Base-by-base conservation (phyloP, 2,888 invertebrate species). In the Cephus sareptanus region DNA sequence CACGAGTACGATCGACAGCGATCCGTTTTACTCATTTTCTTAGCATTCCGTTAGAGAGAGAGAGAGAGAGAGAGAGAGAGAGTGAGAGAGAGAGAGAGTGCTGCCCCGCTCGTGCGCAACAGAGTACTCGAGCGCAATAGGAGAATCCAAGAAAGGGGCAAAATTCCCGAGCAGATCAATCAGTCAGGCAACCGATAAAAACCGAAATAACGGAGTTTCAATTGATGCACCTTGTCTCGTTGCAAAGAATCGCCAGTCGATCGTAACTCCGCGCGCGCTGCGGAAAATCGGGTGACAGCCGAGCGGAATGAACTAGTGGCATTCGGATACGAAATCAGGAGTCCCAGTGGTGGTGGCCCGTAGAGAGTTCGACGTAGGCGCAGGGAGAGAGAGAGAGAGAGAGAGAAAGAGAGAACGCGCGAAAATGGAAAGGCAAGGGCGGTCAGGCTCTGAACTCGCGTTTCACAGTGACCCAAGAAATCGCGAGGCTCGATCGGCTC, bases 211-310 rank as follows among this genome's bases (percentile, higher is more conserved):
- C 23, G 9, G 9, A 56, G 3, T 9, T 56, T 56, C 9, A 2
- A 56, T 23, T 3, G 23, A 23, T 23, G 9, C 23, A 23, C 23
- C 23, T 23, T 9, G 56, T 23, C 56, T 56, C 56, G 9, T 56
- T 23, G 23, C 23, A 56, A 56, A 56, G 56, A 9, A 56, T 56
- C 56, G 56, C 56, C 56, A 56, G 56, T 56, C 56, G 56, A 56
- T 56, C 56, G 56, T 23, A 23, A 56, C 56, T 56, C 56, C 23
- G 23, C 56, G 56, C 56, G 56, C 56, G 56, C 23, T 56, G 56
- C 56, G 56, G 56, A 73, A 86, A 83, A 80, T 79, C 79, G 79
- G 31, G 81, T 86, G 86, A 86, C 85, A 85, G 85, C 85, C 83
- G 82, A 81, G 77, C 80, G 81, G 81, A 81, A 76, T 69, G 11